These are phyloP conservation scores for Chiridota heheva DNA, from an alignment of 35 echinoderm and acorn worm genomes.

Conservation along the genomic window DNA sequence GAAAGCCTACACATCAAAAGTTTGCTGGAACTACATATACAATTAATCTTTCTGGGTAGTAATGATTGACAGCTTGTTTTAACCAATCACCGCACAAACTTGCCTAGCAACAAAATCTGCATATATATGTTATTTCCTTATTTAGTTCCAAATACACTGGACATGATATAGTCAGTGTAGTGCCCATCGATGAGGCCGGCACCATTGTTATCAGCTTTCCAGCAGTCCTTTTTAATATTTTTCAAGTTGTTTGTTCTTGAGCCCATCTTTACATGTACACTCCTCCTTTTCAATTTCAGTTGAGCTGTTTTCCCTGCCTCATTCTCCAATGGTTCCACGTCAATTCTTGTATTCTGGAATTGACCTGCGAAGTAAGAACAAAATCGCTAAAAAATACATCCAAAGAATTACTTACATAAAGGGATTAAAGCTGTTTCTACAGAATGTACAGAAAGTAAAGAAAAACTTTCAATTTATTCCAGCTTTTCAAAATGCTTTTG, in stretches of 20 bases:
- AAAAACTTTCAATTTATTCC: background rate
- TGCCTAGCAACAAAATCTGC: too few relatives aligned
- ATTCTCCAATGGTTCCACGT: constrained; percentile 3
- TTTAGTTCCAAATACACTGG: constrained; percentile 50
- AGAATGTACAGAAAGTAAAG: background rate
- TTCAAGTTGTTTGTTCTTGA: constrained; percentile 30
- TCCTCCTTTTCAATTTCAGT: constrained; percentile 17
- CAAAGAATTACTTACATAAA: background rate
- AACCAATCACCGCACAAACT: too few relatives aligned
- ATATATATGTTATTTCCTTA: too few relatives aligned
- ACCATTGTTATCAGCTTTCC: constrained; percentile 51
- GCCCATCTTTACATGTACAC: constrained; percentile 22
- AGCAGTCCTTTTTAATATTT: constrained; percentile 20
- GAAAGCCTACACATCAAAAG: too few relatives aligned
- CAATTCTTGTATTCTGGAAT: constrained; percentile 14
- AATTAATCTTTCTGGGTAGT: too few relatives aligned
- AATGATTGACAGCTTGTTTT: too few relatives aligned
- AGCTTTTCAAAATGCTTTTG: too few relatives aligned
- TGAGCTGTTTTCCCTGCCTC: constrained; percentile 28
- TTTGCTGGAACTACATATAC: too few relatives aligned
- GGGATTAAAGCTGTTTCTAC: background rate
- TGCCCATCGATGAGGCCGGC: constrained; percentile 51
- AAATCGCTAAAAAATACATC: background rate
- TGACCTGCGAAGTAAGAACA: constrained; percentile 21
- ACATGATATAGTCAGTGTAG: constrained; percentile 55